Conservation (phyloP, 2,797 vertebrate genomes). For the Antennarius maculatus region DNA sequence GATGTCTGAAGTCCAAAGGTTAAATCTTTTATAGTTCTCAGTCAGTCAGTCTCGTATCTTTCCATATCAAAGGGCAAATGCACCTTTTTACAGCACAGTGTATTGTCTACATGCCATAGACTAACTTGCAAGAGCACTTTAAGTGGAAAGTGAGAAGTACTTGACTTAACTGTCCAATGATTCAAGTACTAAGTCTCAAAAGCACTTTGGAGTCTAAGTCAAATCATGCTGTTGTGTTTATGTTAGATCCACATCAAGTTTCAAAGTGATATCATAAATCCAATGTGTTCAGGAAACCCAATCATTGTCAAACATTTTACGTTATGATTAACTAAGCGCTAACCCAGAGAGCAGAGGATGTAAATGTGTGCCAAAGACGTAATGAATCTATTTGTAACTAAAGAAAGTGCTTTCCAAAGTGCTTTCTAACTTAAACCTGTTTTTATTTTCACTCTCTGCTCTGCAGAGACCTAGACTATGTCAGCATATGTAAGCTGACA, state of each 20-base stretch:
- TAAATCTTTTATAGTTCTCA: conserved; percentile 14
- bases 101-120: background rate
- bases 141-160: conserved; percentile 29
- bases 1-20: background rate
- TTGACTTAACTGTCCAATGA: conserved; percentile 17
- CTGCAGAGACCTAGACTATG: background rate
- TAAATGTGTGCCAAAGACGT: background rate
- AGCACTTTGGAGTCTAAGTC: conserved; percentile 31
- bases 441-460: conserved; percentile 3
- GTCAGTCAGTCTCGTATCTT: background rate
- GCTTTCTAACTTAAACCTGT: background rate
- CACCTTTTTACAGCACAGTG: conserved; percentile 12
- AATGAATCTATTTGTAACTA: too few species aligned
- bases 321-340: background rate
- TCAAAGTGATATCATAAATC: conserved; percentile 7
- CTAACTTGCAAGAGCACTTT: conserved; percentile 58
- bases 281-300: background rate
- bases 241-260: background rate
- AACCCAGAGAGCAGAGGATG: background rate
- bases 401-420: too few species aligned
- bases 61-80: conserved; percentile 4
- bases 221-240: background rate
- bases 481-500: background rate
- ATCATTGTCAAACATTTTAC: too few species aligned
- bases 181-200: conserved; percentile 1